phyloP scores from a whole-genome alignment of 2,797 vertebrate genomes.

The Acanthurus tractus region DNA sequence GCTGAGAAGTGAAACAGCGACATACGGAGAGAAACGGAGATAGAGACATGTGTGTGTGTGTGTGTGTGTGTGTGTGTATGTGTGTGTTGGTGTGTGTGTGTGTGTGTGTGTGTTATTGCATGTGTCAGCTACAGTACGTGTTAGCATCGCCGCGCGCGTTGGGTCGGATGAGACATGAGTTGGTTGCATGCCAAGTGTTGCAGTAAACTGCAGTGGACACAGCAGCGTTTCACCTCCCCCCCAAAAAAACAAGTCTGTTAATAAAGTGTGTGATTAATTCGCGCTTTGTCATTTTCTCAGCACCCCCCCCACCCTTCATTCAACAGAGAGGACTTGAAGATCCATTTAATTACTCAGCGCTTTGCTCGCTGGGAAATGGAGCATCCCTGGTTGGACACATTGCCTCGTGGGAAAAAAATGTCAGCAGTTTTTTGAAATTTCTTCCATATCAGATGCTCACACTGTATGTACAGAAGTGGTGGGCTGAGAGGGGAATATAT shows the following conservation, averaged over 20 bases:
- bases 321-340: conserved; percentile 53
- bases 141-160: not conserved
- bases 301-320: conserved; percentile 22
- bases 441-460: conserved; percentile 31
- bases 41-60: not conserved
- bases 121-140: conserved; percentile 41
- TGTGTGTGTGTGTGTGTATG: conserved; percentile 8
- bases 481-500: conserved; percentile 27
- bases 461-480: conserved; percentile 14
- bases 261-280: conserved; percentile 77
- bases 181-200: conserved; percentile 54
- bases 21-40: conserved; percentile 48
- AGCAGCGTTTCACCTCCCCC: conserved; percentile 20
- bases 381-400: conserved; percentile 50
- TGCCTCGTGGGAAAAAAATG: conserved; percentile 20
- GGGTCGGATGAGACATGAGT: conserved; percentile 34
- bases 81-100: conserved; percentile 12
- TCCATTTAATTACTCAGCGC: conserved; percentile 75
- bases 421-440: conserved; percentile 48
- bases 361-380: conserved; percentile 40
- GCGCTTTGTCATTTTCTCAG: conserved; percentile 67
- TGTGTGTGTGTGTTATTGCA: conserved; percentile 13
- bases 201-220: conserved; percentile 31
- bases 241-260: conserved; percentile 48
- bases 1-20: conserved; percentile 66